These are phyloP conservation scores for Anguilla megastoma DNA, from an alignment of 2,797 vertebrate species.

Conservation along the genomic window DNA sequence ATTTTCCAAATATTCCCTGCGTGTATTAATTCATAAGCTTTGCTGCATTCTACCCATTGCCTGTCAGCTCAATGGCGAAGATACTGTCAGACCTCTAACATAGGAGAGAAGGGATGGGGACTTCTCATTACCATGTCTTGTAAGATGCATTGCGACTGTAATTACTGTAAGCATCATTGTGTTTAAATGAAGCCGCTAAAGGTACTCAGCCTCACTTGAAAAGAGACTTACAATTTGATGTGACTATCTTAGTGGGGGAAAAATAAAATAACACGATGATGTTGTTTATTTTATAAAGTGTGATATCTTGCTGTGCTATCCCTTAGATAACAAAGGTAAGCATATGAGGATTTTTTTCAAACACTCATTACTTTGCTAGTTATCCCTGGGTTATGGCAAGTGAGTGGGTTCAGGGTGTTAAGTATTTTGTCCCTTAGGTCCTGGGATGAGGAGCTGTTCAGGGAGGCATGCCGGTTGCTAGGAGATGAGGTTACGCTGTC, in stretches of 20 bases:
- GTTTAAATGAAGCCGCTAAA: not conserved
- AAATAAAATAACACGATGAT: not conserved
- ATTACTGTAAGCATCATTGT: not conserved
- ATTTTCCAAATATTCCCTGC: not conserved
- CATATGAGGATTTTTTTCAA: not conserved
- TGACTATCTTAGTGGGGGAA: not conserved
- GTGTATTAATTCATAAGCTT: not conserved
- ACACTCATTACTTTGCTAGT: not conserved
- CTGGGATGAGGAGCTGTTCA: constrained; percentile 72
- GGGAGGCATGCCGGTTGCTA: constrained; percentile 67
- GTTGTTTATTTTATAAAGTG: not conserved
- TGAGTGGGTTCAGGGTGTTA: not conserved
- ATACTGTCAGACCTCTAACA: not conserved
- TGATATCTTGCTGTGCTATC: not conserved
- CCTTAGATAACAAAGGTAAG: not conserved
- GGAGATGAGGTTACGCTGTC: constrained; percentile 66
- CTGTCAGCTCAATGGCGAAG: not conserved
- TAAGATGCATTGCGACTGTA: not conserved
- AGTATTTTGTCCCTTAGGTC: constrained; percentile 51
- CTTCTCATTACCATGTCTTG: not conserved
- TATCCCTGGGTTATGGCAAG: not conserved
- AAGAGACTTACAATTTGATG: not conserved
- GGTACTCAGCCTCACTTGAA: not conserved
- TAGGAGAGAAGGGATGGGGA: not conserved
- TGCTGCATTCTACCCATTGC: not conserved